Evolutionary conservation across 1,140 invertebrate species (phyloP).

Genomic region (Sinonovacula constricta): DNA sequence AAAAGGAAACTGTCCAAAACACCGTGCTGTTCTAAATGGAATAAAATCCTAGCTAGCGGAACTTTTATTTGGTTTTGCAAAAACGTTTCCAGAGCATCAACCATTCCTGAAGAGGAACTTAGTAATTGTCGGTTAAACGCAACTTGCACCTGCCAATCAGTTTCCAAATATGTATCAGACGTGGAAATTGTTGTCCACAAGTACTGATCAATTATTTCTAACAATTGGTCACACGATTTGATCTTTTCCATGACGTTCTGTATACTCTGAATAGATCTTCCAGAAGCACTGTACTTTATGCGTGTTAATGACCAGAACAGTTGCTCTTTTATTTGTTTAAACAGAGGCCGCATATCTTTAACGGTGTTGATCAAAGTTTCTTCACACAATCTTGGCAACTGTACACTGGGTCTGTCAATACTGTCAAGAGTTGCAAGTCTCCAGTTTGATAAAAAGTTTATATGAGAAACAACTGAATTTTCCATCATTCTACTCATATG

Average conservation of each 20-base stretch:
- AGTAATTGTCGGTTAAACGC: constrained; percentile 27
- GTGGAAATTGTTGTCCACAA: constrained; percentile 18
- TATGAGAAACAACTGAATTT: constrained; percentile 40
- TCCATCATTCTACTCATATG: constrained; percentile 45
- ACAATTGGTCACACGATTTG: constrained; percentile 10
- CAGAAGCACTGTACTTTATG: constrained; percentile 51
- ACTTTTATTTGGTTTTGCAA: constrained; percentile 3
- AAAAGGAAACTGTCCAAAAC: constrained; percentile 29
- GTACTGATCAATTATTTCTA: constrained; percentile 39
- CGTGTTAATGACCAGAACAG: constrained; percentile 63
- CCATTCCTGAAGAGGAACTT: constrained; percentile 2
- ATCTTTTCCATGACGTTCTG: constrained; percentile 42
- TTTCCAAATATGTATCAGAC: not conserved
- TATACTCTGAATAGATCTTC: constrained; percentile 46
- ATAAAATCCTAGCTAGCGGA: constrained; percentile 32
- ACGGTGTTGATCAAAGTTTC: constrained; percentile 38
- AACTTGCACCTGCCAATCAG: constrained; percentile 20
- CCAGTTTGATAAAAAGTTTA: constrained; percentile 61
- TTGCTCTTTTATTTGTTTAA: constrained; percentile 31
- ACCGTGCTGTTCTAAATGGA: constrained; percentile 13
- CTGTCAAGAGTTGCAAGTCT: constrained; percentile 55
- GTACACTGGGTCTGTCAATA: constrained; percentile 38
- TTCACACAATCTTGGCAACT: constrained; percentile 23
- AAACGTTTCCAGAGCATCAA: constrained; percentile 32
- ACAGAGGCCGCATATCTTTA: constrained; percentile 38